Evolutionary conservation across 1,140 invertebrate species (phyloP), one percentile per base, ranked within the genome.

Genomic region (Diorhabda carinulata): DNA sequence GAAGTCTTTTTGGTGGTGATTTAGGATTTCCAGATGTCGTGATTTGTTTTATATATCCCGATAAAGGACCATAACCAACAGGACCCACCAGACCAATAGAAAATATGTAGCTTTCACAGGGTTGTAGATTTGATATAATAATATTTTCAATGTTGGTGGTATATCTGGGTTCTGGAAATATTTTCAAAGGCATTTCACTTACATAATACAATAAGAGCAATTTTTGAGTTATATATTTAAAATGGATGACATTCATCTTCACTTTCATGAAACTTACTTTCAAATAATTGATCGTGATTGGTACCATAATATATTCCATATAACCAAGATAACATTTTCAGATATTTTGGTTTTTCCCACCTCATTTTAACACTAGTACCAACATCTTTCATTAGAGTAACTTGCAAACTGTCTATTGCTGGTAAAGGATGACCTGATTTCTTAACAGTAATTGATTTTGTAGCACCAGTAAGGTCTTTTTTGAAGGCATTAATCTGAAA

Each of bases 71-170:
- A 44, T 83, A 77, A 0, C 89, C 88, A 5, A 83, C 80, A 0
- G 88, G 87, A 7, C 84, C 86, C 45, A 87, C 80, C 2, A 94
- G 77, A 0, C 89, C 90, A n/a, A 93, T 87, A 6, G 86, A 85
- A 77, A 94, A 89, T 8, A 89, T 76, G 75, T 94, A 94, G 0
- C 82, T 85, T 73, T 91, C 89, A 75, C 92, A 94, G 3, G 91
- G 85, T 61, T 88, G 84, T 69, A 95, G 78, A 70, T 87, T 81
- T 9, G 84, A 82, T 5, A 93, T 82, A 2, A 84, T 83, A 2
- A 86, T 81, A 2, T 84, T 85, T 2, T 86, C 83, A 64, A 88
- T 84, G 2, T 80, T 82, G 0, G 90, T 92, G 10, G 82, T 73
- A 43, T 85, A 75, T 70, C 82, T 82, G 10, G 84, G 82, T 73